Base-by-base conservation (phyloP, 30 jellyfish, hydroid and myxozoan species). In the Pelagia noctiluca region DNA sequence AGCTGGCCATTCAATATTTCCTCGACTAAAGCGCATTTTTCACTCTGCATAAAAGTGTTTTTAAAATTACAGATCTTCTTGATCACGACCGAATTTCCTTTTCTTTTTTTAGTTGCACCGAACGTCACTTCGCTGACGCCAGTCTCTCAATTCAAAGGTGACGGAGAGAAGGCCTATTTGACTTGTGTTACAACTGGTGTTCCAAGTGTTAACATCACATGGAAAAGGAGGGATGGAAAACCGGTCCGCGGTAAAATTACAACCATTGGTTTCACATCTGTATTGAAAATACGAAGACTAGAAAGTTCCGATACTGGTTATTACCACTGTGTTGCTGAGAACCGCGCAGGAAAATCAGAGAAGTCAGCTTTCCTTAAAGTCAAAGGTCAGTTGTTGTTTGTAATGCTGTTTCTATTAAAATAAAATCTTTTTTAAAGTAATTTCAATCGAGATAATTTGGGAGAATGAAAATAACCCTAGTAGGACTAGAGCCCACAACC, bases 111-210 rank as follows among this genome's bases (percentile, higher is more conserved):
- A 71, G 87, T 49, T 5, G 57, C 47, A 24, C 96, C 96, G 24
- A 75, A 47, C 19, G 76, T 66, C 68, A 76, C 89, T 13, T 42
- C 85, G 1, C 46, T 86, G 1, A 75, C 85, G 13, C 96, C 96
- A 0, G 36, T 1, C 4, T 48, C 25, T 37, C 85, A 63, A 71
- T 11, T 32, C 23, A 54, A 28, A 16, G 21, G 54, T 35, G 16
- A 28, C 22, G 83, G 71, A 2, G 82, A 67, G 25, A 67, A 61
- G 28, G 88, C 88, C 3, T 31, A 25, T 28, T 24, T 86, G 0
- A 63, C 75, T 4, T 86, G 96, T 35, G 50, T 10, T 0, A 75
- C 35, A 21, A 33, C 7, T 42, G 96, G 88, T 63, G 22, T 30
- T 0, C 85, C 89, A 0, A 71, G 38, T 31, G 87, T 83, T 1